A percentile compares a stretch with the other conserved stretches of the same genome.
Conservation (phyloP, 1,140 invertebrate genomes). For the Drosophila subpulchrella region DNA sequence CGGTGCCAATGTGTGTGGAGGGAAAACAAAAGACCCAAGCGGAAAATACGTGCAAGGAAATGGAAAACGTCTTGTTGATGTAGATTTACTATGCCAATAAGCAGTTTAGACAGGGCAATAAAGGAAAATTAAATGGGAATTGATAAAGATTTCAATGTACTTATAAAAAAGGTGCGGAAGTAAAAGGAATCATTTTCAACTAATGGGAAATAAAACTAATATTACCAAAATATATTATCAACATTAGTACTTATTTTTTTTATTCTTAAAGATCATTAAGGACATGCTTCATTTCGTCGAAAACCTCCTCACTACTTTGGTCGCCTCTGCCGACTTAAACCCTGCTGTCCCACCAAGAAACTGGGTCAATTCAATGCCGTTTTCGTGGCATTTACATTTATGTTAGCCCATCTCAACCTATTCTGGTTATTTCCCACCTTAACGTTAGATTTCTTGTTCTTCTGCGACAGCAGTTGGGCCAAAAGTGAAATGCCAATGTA, state of each 20-base stretch:
- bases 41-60: slow-evolving; percentile 15
- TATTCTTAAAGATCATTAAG: not conserved
- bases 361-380: slow-evolving; percentile 76
- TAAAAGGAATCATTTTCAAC: not conserved
- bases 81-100: slow-evolving; percentile 23
- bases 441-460: slow-evolving; percentile 11
- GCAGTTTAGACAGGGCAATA: slow-evolving; percentile 15
- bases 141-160: slow-evolving; percentile 8
- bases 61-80: slow-evolving; percentile 23
- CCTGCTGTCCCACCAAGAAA: slow-evolving; percentile 28
- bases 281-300: too few relatives aligned
- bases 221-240: too few relatives aligned
- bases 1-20: slow-evolving; percentile 7
- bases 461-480: slow-evolving; percentile 55
- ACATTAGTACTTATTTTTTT: not conserved
- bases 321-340: slow-evolving; percentile 11
- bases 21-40: slow-evolving; percentile 3
- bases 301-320: slow-evolving; percentile 3
- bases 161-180: not conserved
- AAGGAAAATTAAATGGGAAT: slow-evolving; percentile 16
- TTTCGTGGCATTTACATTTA: slow-evolving; percentile 66
- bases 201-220: too few relatives aligned
- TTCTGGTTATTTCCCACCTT: slow-evolving; percentile 8
- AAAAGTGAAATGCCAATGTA: slow-evolving; percentile 80
- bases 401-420: slow-evolving; percentile 34